These are phyloP conservation scores for Odocoileus hemionus DNA, from an alignment of 2,113 vertebrate genomes.

Conservation along the genomic window DNA sequence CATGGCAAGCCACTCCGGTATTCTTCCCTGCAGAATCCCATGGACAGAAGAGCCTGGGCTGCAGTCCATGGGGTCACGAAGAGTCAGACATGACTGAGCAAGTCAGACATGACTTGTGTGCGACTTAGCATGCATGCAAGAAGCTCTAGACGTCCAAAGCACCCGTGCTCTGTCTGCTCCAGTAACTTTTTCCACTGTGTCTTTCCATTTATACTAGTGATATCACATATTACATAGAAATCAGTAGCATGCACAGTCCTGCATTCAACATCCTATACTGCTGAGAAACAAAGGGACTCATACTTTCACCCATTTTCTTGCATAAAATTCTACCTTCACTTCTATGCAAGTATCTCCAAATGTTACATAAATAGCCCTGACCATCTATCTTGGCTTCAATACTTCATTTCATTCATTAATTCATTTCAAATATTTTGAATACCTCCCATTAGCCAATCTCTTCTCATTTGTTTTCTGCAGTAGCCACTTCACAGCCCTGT, in stretches of 20 bases:
- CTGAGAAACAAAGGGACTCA: neutral
- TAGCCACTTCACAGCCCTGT: neutral
- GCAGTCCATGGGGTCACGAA: neutral
- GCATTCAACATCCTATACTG: neutral
- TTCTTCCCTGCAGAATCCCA: neutral
- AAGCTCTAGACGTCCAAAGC: neutral
- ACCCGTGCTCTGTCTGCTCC: neutral
- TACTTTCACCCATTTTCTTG: neutral
- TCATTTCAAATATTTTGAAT: neutral
- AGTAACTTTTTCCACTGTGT: neutral
- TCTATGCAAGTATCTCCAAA: neutral
- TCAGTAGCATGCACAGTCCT: neutral
- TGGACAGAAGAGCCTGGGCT: neutral
- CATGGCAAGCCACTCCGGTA: neutral
- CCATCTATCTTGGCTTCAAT: neutral
- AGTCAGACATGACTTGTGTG: neutral
- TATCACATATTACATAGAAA: neutral
- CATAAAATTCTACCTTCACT: neutral
- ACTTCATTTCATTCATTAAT: neutral
- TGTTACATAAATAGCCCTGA: neutral
- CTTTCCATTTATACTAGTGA: neutral
- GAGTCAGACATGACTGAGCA: neutral
- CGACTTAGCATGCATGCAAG: fast-evolving
- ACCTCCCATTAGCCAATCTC: neutral
- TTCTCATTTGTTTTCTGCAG: neutral